phyloP scores from a whole-genome alignment of 1,140 invertebrate species.

The Laupala kohalensis region DNA sequence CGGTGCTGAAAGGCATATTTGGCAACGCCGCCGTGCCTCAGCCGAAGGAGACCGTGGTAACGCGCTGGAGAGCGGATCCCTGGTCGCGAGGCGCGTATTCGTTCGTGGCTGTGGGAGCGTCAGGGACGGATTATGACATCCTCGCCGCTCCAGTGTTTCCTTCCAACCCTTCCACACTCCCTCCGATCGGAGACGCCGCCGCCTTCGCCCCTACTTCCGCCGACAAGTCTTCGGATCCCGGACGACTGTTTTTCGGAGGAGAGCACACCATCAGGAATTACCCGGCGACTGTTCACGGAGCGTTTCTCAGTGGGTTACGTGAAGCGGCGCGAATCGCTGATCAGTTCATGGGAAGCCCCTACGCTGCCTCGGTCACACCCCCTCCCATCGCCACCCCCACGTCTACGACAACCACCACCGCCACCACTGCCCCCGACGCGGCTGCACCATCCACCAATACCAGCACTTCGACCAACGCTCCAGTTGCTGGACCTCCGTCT shows the following conservation, averaged over 20 bases:
- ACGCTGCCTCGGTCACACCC: slow-evolving; percentile 33
- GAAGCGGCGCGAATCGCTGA: slow-evolving; percentile 88
- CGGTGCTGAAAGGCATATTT: slow-evolving; percentile 86
- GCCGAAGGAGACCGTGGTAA: slow-evolving; percentile 92
- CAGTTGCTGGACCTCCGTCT: too few species aligned
- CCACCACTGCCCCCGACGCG: slow-evolving; percentile 26
- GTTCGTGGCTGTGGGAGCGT: slow-evolving; percentile 82
- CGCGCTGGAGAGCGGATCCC: slow-evolving; percentile 90
- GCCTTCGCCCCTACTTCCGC: too few species aligned
- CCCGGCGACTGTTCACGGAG: slow-evolving; percentile 95
- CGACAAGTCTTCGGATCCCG: too few species aligned
- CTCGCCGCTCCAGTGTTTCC: slow-evolving; percentile 73
- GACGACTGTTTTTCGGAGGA: slow-evolving; percentile 87
- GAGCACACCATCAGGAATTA: slow-evolving; percentile 98
- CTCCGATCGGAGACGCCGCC: slow-evolving; percentile 39
- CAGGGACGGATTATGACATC: slow-evolving; percentile 95
- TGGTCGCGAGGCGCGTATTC: slow-evolving; percentile 93
- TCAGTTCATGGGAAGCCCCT: slow-evolving; percentile 64
- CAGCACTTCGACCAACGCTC: too few species aligned
- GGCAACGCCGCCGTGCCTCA: slow-evolving; percentile 79
- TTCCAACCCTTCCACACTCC: slow-evolving; percentile 27
- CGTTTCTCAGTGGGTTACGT: slow-evolving; percentile 83
- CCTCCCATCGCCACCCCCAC: slow-evolving; percentile 15
- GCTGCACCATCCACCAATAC: neutral
- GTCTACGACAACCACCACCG: too few species aligned